A percentile compares a stretch with the other conserved stretches of the same genome.
phyloP scores from a whole-genome alignment of 2,888 invertebrate genomes.

The Augiades crinisus region DNA sequence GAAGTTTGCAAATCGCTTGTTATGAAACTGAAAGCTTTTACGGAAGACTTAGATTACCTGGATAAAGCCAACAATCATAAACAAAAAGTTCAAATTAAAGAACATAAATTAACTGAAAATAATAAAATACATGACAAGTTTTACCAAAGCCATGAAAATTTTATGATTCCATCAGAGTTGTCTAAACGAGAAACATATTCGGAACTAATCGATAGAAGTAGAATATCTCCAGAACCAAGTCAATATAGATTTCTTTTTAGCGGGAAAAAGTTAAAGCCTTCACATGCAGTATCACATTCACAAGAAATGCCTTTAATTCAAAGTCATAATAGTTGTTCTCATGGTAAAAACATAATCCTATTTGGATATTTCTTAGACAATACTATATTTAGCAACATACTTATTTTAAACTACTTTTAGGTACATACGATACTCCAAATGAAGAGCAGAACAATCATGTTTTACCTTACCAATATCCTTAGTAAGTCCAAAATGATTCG shows the following conservation, averaged over 20 bases:
- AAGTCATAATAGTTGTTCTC: conserved; percentile 1
- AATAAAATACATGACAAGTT: conserved; percentile 19
- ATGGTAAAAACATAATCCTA: not conserved
- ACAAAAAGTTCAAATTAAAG: not conserved
- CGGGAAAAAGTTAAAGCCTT: conserved; percentile 7
- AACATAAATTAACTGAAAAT: not conserved
- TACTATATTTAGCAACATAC: no score
- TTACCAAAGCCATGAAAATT: conserved; percentile 6
- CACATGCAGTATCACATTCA: not conserved
- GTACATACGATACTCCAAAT: no score
- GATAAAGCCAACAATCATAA: not conserved
- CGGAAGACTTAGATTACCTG: conserved; percentile 29
- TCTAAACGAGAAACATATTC: conserved; percentile 45
- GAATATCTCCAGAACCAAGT: conserved; percentile 3
- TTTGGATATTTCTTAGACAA: not conserved
- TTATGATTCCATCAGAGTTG: conserved; percentile 36
- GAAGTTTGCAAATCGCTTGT: conserved; percentile 59
- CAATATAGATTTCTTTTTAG: conserved; percentile 14
- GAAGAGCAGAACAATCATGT: no score
- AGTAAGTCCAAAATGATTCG: no score
- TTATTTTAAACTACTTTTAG: not conserved
- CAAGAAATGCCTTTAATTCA: not conserved
- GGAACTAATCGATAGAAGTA: not conserved
- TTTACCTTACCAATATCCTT: conserved; percentile 30
- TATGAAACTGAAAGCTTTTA: conserved; percentile 47